phyloP scores from a whole-genome alignment of 2,113 vertebrate species.

The Pelecanoides urinatrix region DNA sequence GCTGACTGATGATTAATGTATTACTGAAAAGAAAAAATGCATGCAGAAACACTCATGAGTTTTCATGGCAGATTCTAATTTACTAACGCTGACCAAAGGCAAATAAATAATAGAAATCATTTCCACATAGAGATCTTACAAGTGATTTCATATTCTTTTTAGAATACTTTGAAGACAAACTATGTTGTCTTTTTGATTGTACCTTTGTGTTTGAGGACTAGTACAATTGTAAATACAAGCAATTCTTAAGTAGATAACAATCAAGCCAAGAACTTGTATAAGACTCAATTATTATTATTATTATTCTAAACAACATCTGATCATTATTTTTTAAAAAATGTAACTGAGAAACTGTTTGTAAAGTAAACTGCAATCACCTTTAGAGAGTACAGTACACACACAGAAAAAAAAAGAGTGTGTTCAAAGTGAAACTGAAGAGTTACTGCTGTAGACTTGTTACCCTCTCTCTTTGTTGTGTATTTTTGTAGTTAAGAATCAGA shows the following conservation, averaged over 20 bases:
- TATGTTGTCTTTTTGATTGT: neutral
- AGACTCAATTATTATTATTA: neutral
- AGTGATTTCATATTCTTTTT: neutral
- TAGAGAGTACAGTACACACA: neutral
- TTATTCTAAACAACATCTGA: neutral
- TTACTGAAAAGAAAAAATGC: neutral
- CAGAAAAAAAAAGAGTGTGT: neutral
- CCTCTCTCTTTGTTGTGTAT: neutral
- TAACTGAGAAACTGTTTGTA: neutral
- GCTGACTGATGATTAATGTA: neutral
- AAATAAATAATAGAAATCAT: neutral
- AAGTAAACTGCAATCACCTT: neutral
- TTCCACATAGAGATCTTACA: neutral
- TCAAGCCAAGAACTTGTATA: neutral
- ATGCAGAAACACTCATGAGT: neutral
- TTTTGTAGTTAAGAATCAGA: neutral
- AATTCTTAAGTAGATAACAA: neutral
- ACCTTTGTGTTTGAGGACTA: neutral
- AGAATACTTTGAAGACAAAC: neutral
- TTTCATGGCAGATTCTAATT: neutral
- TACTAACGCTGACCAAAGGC: neutral
- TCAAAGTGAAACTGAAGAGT: neutral
- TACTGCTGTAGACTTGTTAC: neutral
- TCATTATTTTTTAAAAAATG: neutral
- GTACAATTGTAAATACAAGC: neutral